phyloP scores from a whole-genome alignment of 2,888 invertebrate genomes.

The Marasmarcha lunaedactyla region DNA sequence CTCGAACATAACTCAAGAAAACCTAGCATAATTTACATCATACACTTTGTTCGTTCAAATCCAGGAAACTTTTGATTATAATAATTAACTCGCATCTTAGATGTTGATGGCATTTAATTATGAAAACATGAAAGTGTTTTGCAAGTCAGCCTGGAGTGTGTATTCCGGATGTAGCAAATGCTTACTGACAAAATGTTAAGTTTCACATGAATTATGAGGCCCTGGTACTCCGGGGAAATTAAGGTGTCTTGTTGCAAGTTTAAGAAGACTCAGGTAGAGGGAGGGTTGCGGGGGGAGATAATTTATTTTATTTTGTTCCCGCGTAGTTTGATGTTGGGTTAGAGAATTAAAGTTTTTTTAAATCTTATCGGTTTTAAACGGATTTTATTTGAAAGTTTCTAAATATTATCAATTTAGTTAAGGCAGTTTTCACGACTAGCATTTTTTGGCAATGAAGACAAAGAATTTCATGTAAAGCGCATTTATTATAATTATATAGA shows the following conservation, averaged over 20 bases:
- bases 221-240: conserved; percentile 56
- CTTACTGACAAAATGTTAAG: conserved; percentile 62
- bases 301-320: too few relatives aligned
- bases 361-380: too few relatives aligned
- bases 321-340: too few relatives aligned
- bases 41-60: neutral
- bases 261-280: conserved; percentile 52
- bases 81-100: conserved; percentile 1
- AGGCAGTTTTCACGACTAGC: too few relatives aligned
- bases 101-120: conserved; percentile 2
- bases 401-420: too few relatives aligned
- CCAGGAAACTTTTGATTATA: conserved; percentile 2
- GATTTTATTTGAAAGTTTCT: too few relatives aligned
- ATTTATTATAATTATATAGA: too few relatives aligned
- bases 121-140: conserved; percentile 1
- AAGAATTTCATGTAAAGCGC: too few relatives aligned
- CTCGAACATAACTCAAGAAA: neutral
- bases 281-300: conserved; percentile 24
- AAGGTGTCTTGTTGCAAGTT: conserved; percentile 66
- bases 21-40: neutral
- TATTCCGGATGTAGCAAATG: conserved; percentile 37
- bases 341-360: too few relatives aligned
- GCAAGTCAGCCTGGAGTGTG: neutral
- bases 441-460: too few relatives aligned
- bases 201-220: conserved; percentile 65